Conservation (phyloP, 2,113 vertebrate species). For the Scomber japonicus region DNA sequence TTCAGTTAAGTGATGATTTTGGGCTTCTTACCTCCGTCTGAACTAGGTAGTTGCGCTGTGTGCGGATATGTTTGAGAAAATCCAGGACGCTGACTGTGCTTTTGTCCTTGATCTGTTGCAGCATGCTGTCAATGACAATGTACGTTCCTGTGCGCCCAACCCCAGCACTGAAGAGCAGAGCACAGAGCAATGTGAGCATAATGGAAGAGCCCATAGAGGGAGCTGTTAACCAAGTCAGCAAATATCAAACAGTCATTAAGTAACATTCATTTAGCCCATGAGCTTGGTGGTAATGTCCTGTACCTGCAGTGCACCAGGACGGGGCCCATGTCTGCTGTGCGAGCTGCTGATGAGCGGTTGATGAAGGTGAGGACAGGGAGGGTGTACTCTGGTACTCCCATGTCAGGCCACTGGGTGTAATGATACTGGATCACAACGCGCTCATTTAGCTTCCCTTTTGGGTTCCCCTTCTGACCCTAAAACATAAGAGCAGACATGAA, state of each 20-base stretch:
- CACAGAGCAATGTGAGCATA: constrained; percentile 47
- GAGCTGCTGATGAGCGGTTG: constrained; percentile 92
- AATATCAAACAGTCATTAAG: constrained; percentile 20
- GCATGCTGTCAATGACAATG: constrained; percentile 99
- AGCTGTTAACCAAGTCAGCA: constrained; percentile 45
- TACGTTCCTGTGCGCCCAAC: constrained; percentile 99
- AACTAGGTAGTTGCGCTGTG: constrained; percentile 99
- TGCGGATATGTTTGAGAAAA: constrained; percentile 99
- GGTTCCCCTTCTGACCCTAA: constrained; percentile 94
- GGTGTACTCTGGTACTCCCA: constrained; percentile 97
- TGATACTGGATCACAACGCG: constrained; percentile 94
- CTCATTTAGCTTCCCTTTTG: constrained; percentile 93
- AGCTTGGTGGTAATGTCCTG: neutral
- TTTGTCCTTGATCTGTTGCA: constrained; percentile 99
- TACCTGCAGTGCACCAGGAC: constrained; percentile 99
- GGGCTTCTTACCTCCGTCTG: constrained; percentile 96
- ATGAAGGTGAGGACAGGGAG: constrained; percentile 98
- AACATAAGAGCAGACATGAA: constrained; percentile 34
- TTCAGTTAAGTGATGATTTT: neutral
- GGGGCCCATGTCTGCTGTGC: constrained; percentile 89
- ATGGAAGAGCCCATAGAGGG: constrained; percentile 28
- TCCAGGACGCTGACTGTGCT: constrained; percentile 98
- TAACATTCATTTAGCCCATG: constrained; percentile 23
- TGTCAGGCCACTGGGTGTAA: constrained; percentile 99
- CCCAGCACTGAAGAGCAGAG: constrained; percentile 88